phyloP scores from a whole-genome alignment of 1,140 invertebrate species.

The Adelges cooleyi region DNA sequence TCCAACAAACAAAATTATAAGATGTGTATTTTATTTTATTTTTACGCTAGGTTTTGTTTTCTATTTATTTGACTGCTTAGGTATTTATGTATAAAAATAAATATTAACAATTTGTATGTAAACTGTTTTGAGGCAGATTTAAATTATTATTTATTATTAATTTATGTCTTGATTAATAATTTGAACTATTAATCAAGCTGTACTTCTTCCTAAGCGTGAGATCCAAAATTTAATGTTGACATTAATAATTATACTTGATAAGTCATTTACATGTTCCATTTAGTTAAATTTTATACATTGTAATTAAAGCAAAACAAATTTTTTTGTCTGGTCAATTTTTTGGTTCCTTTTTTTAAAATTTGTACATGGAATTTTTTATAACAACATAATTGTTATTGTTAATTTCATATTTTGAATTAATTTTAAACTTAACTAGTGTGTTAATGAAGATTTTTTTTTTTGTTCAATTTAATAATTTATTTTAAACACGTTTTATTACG shows the following conservation, averaged over 20 bases:
- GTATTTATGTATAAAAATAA: no score
- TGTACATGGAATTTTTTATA: background rate
- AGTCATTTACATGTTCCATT: background rate
- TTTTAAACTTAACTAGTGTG: slow-evolving; percentile 9
- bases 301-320: no score
- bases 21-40: no score
- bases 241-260: background rate
- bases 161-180: no score
- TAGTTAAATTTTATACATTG: background rate
- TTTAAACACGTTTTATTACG: slow-evolving; percentile 11
- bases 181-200: no score
- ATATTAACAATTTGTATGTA: no score
- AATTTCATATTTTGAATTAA: slow-evolving; percentile 23
- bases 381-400: background rate
- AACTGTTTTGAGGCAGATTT: no score
- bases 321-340: slow-evolving; percentile 23
- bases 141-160: no score
- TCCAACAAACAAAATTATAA: background rate
- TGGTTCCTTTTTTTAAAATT: slow-evolving; percentile 20
- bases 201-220: no score
- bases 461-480: slow-evolving; percentile 20
- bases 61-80: no score
- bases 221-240: no score
- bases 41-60: no score
- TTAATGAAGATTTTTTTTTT: slow-evolving; percentile 8